Conservation (phyloP, 2,888 invertebrate genomes). For the Chromoteleia sp. region DNA sequence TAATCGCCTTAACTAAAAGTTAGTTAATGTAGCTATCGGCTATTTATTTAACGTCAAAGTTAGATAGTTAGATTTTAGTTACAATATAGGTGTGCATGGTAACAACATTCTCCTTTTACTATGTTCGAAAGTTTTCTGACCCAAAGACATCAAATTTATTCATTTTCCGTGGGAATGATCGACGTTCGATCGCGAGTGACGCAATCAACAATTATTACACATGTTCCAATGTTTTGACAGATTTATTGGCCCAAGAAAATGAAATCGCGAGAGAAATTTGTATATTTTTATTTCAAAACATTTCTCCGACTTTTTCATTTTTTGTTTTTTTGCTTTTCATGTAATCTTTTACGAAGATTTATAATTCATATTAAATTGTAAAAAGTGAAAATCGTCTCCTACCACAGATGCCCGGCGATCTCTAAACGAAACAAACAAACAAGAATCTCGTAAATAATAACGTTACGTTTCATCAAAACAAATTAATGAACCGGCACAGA, state of each 20-base stretch:
- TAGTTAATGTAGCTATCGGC: too few relatives aligned
- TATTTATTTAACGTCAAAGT: background rate
- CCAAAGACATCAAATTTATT: slow-evolving; percentile 43
- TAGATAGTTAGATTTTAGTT: background rate
- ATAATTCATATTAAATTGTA: too few relatives aligned
- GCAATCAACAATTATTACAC: slow-evolving; percentile 18
- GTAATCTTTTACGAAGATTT: background rate
- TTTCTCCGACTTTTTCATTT: background rate
- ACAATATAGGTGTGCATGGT: background rate
- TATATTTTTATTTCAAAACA: background rate
- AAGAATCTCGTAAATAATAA: too few relatives aligned
- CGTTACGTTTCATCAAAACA: slow-evolving; percentile 6
- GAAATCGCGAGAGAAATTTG: background rate
- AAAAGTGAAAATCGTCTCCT: background rate
- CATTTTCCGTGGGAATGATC: slow-evolving; percentile 38
- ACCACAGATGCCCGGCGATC: too few relatives aligned
- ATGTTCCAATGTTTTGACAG: background rate
- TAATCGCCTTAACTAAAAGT: too few relatives aligned
- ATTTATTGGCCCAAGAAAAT: background rate
- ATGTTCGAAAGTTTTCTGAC: slow-evolving; percentile 42
- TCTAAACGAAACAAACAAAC: too few relatives aligned
- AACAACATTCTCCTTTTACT: slow-evolving; percentile 26
- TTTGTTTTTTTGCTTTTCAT: background rate
- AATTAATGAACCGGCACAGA: slow-evolving; percentile 30
- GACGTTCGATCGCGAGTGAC: slow-evolving; percentile 13